Conservation (phyloP, 2,888 invertebrate genomes). For the Amphiduros pacificus region DNA sequence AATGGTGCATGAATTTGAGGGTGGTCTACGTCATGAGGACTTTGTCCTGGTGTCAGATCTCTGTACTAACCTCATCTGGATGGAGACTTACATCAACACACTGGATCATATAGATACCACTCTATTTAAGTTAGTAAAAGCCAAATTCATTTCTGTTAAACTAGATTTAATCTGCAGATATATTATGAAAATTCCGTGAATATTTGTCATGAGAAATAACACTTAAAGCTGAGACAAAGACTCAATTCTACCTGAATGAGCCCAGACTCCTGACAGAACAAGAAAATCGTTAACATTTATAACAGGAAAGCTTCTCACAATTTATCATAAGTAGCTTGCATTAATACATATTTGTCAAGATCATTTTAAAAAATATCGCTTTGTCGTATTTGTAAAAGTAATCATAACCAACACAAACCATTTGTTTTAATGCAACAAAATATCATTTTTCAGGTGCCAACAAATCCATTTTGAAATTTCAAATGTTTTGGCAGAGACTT, state of each 20-base stretch:
- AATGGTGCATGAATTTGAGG: conserved; percentile 34
- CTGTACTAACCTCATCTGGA: conserved; percentile 35
- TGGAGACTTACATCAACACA: conserved; percentile 33
- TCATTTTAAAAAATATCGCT: no score
- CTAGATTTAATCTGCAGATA: not conserved
- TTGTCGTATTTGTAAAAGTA: no score
- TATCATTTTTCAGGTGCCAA: conserved; percentile 22
- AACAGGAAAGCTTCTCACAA: not conserved
- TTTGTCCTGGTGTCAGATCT: conserved; percentile 30
- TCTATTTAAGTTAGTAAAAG: conserved; percentile 22
- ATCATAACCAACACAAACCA: not conserved
- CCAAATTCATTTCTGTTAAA: not conserved
- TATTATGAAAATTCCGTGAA: not conserved
- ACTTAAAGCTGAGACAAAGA: no score
- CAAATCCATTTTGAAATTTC: conserved; percentile 31
- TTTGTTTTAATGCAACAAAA: not conserved
- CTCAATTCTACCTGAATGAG: no score
- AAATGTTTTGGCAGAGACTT: conserved; percentile 14
- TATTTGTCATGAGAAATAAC: no score
- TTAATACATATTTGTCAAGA: no score
- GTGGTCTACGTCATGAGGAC: conserved; percentile 32
- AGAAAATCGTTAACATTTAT: not conserved
- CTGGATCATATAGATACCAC: conserved; percentile 33
- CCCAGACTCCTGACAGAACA: no score
- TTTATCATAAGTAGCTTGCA: no score